phyloP scores from a whole-genome alignment of 2,797 vertebrate species.

The Esox lucius region DNA sequence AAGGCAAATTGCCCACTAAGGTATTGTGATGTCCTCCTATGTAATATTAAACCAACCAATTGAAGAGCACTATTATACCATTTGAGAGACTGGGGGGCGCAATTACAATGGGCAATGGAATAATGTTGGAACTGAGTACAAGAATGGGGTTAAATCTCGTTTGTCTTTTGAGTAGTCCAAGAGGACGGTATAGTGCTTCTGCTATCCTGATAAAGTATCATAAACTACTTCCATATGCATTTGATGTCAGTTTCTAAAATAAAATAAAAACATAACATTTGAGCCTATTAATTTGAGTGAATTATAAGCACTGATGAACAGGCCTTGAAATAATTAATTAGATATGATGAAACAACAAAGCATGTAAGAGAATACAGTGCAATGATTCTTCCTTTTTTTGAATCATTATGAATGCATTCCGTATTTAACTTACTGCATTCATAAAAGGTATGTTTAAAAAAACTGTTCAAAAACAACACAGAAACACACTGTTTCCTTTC shows the following conservation, averaged over 20 bases:
- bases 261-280: neutral
- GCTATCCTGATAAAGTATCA: constrained; percentile 48
- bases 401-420: neutral
- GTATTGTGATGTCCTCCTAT: constrained; percentile 38
- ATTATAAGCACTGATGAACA: neutral
- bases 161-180: constrained; percentile 58
- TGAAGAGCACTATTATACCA: constrained; percentile 39
- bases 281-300: neutral
- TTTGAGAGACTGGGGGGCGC: constrained; percentile 62
- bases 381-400: neutral
- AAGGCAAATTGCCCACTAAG: constrained; percentile 37
- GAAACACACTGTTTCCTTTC: no score
- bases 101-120: constrained; percentile 64
- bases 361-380: neutral
- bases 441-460: neutral
- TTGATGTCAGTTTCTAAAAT: neutral
- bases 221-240: constrained; percentile 52
- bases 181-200: constrained; percentile 53
- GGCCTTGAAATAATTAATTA: neutral
- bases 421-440: neutral
- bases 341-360: no score
- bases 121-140: constrained; percentile 67
- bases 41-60: constrained; percentile 53
- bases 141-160: constrained; percentile 69
- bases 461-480: neutral